Evolutionary conservation across 2,113 vertebrate species (phyloP), one percentile per base, ranked within the genome.

Genomic region (Phyllostomus hastatus): DNA sequence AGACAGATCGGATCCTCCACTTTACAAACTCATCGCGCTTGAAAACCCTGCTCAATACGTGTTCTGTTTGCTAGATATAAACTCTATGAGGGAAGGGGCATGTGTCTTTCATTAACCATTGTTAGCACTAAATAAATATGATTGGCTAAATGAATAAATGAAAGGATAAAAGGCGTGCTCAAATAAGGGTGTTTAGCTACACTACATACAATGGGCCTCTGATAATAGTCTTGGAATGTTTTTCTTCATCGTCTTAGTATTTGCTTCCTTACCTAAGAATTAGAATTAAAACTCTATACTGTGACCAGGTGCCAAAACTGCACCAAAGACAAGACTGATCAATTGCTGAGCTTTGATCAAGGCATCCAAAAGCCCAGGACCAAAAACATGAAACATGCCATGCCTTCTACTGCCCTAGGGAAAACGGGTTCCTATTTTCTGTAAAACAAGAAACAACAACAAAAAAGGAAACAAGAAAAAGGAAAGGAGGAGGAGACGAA

Each of bases 341-440:
- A 82, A 31, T 86, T 89, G 61, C 28, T 94, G 50, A 96, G 48
- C n/a, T 96, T 93, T 94, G 46, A 88, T 73, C 48, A 75, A 89
- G 54, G 28, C 6, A 86, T 12, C 28, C 35, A 73, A 97, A 96
- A 87, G 14, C 67, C 38, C 31, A 95, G 33, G 28, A 87, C 19
- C 35, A 82, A 91, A 96, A 69, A 70, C 20, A 83, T 9, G 17
- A 90, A 73, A 92, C 26, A 80, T 61, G 17, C 5, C 41, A 89
- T 69, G 89, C 10, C 19, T 82, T 95, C 75, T 59, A 81, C n/a
- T 94, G 12, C 35, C 33, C 76, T 90, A 80, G 70, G 54, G 28
- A n/a, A 92, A 96, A 92, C 15, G 69, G 46, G 66, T 92, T 94
- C 94, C 43, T 96, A 43, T 83, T 96, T 95, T 80, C 78, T 66